Evolutionary conservation across 2,888 invertebrate genomes (phyloP).

Genomic region (Plusia festucae): DNA sequence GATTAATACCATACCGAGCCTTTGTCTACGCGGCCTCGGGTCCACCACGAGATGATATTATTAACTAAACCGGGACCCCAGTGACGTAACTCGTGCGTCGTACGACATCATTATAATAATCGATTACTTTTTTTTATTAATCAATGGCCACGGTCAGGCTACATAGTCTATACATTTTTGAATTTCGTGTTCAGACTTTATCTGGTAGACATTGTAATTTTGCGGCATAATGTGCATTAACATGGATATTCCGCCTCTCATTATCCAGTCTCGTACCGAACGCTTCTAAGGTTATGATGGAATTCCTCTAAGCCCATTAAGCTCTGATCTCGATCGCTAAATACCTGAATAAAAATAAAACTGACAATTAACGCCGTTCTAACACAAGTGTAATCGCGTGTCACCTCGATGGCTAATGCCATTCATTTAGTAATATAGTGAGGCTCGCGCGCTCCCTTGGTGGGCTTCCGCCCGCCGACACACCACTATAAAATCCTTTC

Average conservation of each 20-base stretch:
- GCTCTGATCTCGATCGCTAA: conserved; percentile 66
- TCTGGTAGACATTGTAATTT: conserved; percentile 75
- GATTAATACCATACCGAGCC: conserved; percentile 78
- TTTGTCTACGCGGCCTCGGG: conserved; percentile 70
- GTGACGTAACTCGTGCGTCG: conserved; percentile 33
- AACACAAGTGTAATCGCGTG: conserved; percentile 71
- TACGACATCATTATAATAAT: conserved; percentile 63
- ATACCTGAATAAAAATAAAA: conserved; percentile 69
- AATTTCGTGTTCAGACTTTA: conserved; percentile 62
- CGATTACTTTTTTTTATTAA: conserved; percentile 46
- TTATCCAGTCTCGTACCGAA: conserved; percentile 50
- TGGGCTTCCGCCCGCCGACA: conserved; percentile 73
- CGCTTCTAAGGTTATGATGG: conserved; percentile 68
- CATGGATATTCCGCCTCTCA: conserved; percentile 63
- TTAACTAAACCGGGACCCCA: conserved; percentile 58
- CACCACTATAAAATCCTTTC: conserved; percentile 62
- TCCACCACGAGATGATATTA: conserved; percentile 66
- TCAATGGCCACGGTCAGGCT: conserved; percentile 44
- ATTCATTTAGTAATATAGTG: conserved; percentile 68
- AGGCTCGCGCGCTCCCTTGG: conserved; percentile 72
- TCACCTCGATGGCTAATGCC: conserved; percentile 68
- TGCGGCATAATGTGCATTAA: conserved; percentile 70
- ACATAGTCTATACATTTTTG: conserved; percentile 56
- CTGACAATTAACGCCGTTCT: conserved; percentile 70
- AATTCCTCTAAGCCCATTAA: conserved; percentile 74